phyloP scores from a whole-genome alignment of 2,797 vertebrate genomes.

The Spinus olivaceus region DNA sequence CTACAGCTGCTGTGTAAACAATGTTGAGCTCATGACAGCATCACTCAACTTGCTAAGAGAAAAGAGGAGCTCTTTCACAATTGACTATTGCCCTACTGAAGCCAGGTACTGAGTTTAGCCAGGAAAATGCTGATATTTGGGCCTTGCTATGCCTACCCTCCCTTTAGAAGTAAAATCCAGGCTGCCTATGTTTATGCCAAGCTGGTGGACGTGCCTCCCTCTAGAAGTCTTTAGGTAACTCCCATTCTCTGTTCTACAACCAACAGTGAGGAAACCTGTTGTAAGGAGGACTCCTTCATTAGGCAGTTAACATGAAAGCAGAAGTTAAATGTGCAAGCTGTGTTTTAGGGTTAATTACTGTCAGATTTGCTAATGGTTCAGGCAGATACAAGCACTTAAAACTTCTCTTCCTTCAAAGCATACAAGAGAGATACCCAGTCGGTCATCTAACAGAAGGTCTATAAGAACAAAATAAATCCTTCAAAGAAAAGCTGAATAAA shows the following conservation, averaged over 20 bases:
- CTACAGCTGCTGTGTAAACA: neutral
- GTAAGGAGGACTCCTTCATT: neutral
- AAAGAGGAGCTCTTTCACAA: neutral
- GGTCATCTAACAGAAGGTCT: neutral
- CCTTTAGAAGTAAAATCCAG: neutral
- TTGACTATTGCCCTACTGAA: neutral
- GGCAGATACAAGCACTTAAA: neutral
- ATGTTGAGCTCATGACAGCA: neutral
- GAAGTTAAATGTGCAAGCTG: neutral
- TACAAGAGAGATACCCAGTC: neutral
- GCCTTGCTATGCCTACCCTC: neutral
- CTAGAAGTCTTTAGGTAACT: neutral
- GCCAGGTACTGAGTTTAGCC: neutral
- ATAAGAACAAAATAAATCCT: neutral
- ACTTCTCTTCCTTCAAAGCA: neutral
- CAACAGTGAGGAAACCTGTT: neutral
- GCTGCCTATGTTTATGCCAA: neutral
- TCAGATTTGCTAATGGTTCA: neutral
- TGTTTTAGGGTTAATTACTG: neutral
- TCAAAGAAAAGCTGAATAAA: constrained; percentile 19
- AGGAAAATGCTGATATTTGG: neutral
- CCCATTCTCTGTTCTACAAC: neutral
- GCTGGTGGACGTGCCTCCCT: neutral
- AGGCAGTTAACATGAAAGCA: neutral
- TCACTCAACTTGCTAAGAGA: neutral